Conservation (phyloP, 1,140 invertebrate genomes). For the Drosophila busckii region DNA sequence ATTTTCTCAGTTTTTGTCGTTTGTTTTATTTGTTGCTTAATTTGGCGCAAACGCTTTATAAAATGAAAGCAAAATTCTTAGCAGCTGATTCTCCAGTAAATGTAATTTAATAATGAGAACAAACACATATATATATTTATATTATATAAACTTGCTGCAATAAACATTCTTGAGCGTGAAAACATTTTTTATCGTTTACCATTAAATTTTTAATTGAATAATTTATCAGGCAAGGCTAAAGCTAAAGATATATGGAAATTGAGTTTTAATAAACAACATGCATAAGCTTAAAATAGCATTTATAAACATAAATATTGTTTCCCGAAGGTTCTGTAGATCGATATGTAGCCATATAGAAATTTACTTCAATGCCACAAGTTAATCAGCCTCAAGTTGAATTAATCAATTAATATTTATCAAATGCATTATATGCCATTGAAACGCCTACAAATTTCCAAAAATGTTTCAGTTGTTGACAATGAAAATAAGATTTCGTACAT, state of each 20-base stretch:
- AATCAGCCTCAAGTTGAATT: slow-evolving; percentile 22
- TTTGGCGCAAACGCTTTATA: slow-evolving; percentile 40
- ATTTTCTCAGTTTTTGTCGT: slow-evolving; percentile 8
- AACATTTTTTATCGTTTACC: slow-evolving; percentile 10
- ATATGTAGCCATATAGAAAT: slow-evolving; percentile 4
- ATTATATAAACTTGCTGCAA: not conserved
- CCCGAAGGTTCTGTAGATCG: slow-evolving; percentile 22
- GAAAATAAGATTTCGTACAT: slow-evolving; percentile 38
- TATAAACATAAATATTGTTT: slow-evolving; percentile 14
- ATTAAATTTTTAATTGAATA: slow-evolving; percentile 27
- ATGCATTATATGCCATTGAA: slow-evolving; percentile 13
- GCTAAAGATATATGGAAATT: slow-evolving; percentile 18
- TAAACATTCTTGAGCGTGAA: not conserved
- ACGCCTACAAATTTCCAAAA: slow-evolving; percentile 54
- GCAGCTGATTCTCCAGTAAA: not conserved
- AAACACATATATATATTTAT: not conserved
- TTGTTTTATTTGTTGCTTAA: slow-evolving; percentile 21
- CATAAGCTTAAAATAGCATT: slow-evolving; percentile 31
- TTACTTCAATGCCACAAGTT: slow-evolving; percentile 25
- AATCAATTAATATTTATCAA: slow-evolving; percentile 5
- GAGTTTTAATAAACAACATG: slow-evolving; percentile 30
- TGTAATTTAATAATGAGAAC: not conserved
- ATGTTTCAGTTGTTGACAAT: slow-evolving; percentile 56
- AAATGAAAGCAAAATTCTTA: not conserved
- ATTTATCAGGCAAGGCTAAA: slow-evolving; percentile 10